phyloP scores from a whole-genome alignment of 35 echinoderm and acorn worm species.

The Ophiothrix spiculata region DNA sequence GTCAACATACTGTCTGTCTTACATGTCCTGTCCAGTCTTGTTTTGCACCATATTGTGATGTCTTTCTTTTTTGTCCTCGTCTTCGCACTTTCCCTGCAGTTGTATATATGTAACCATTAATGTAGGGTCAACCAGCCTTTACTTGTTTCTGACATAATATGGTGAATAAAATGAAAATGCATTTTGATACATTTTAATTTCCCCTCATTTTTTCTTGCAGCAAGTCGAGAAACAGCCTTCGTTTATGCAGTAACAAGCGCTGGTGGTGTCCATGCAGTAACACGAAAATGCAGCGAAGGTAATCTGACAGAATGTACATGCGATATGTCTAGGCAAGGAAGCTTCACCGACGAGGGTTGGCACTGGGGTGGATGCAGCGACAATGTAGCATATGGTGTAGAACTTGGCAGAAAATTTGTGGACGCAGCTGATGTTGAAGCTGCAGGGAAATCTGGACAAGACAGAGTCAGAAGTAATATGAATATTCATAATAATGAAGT shows the following conservation, averaged over 20 bases:
- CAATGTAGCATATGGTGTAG: constrained; percentile 67
- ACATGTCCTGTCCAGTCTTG: too few relatives aligned
- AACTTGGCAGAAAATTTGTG: constrained; percentile 73
- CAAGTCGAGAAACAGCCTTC: constrained; percentile 86
- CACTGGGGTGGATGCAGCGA: constrained; percentile 96
- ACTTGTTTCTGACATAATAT: too few relatives aligned
- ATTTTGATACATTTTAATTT: too few relatives aligned
- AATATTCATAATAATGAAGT: constrained; percentile 98
- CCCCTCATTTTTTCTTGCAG: too few relatives aligned
- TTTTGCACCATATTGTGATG: too few relatives aligned
- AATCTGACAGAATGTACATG: constrained; percentile 89
- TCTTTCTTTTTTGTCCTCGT: too few relatives aligned
- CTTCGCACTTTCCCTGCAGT: too few relatives aligned
- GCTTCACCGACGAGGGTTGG: constrained; percentile 51
- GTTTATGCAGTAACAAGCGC: constrained; percentile 92
- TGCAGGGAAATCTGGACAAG: not conserved
- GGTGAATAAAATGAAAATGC: too few relatives aligned
- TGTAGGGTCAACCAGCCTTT: too few relatives aligned
- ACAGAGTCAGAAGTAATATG: constrained; percentile 59
- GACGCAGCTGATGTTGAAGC: constrained; percentile 46
- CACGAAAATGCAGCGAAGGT: constrained; percentile 67
- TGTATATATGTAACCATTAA: too few relatives aligned
- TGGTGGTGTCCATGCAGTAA: constrained; percentile 82
- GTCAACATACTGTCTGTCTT: too few relatives aligned
- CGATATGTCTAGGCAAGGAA: constrained; percentile 39